Evolutionary conservation across 2,113 vertebrate genomes (phyloP), one percentile per base, ranked within the genome.

Genomic region (Aegotheles bennettii): DNA sequence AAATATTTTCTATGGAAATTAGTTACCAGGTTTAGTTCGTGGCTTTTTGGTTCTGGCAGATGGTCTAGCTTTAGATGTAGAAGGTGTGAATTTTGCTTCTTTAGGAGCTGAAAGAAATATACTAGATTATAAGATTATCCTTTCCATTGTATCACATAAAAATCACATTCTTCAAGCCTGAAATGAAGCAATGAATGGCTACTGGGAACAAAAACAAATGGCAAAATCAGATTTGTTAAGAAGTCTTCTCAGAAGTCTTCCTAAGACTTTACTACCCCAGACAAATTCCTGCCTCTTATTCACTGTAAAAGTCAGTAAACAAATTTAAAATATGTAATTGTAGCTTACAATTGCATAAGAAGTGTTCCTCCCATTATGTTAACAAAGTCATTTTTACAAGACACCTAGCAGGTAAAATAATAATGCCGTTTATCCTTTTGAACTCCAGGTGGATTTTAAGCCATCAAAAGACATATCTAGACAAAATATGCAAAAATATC

Each of bases 51-150:
- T 78, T 85, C 86, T 96, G 91, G 24, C 7, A 68, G 94, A 42
- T 88, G 86, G 87, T 97, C 97, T 98, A 93, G 91, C 69, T 96
- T 98, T 98, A 95, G 97, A 43, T 85, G 97, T 70, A 91, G 98
- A 93, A 93, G 95, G 93, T 94, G 80, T 57, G 85, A 94, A 87
- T 42, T 97, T 97, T 87, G 93, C 97, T 95, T 97, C 94, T 78
- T 91, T 94, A 53, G 97, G 94, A 98, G 97, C 97, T 98, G 97
- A 94, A 98, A 98, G 59, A 98, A 96, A 97, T 87, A 97, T 65
- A 96, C 80, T 91, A 54, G 57, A 85, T 90, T 95, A 75, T 71
- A 94, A 35, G 19, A 26, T 33, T 95, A 89, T 89, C n/a, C 24
- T 90, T 94, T 83, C 76, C 80, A 76, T 31, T 50, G 18, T 63